Evolutionary conservation across 2,113 vertebrate genomes (phyloP), one percentile per base, ranked within the genome.

Genomic region (Nothobranchius kuhntae): DNA sequence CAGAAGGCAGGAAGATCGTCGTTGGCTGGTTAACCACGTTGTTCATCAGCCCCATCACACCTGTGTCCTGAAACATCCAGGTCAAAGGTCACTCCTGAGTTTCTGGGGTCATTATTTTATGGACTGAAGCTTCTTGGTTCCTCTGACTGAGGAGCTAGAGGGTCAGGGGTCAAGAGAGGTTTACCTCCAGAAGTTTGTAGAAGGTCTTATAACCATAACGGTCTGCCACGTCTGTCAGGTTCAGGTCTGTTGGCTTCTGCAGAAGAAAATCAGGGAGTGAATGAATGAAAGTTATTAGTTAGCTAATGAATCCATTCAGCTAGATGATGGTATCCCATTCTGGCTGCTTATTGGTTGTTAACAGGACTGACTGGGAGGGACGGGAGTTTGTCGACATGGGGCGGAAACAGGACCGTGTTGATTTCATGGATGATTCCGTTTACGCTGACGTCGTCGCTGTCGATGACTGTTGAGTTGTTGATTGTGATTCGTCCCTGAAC

Each of bases 381-480:
- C 79, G 44, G 52, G 13, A 65, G 4, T 62, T 57, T 64, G 2
- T 83, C 74, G 47, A 91, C 35, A 1, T 70, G 81, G 2, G 90
- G 57, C 2, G 95, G 94, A 53, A 91, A 65, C 47, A 98, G 89
- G 17, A 96, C 11, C 12, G 77, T 90, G 83, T 95, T 89, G 61
- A 98, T 94, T 80, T 94, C 61, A 9, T 99, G 94, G 72, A 97
- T 92, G 63, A 98, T 91, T 0, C 97, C 97, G 2, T 99, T 99
- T 12, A 88, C 81, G 53, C 88, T 89, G 78, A 95, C 54, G 24
- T 65, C 77, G 26, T 96, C 90, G 0, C 92, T 93, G 81, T 84
- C 69, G 24, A 94, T 80, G 63, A 99, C 84, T 60, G 89, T 93
- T 0, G 89, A 91, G 9, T 92, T 75, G 14, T 96, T 96, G 82